Evolutionary conservation across 1,140 invertebrate species (phyloP), one percentile per base, ranked within the genome.

Genomic region (Saccostrea glomerata): DNA sequence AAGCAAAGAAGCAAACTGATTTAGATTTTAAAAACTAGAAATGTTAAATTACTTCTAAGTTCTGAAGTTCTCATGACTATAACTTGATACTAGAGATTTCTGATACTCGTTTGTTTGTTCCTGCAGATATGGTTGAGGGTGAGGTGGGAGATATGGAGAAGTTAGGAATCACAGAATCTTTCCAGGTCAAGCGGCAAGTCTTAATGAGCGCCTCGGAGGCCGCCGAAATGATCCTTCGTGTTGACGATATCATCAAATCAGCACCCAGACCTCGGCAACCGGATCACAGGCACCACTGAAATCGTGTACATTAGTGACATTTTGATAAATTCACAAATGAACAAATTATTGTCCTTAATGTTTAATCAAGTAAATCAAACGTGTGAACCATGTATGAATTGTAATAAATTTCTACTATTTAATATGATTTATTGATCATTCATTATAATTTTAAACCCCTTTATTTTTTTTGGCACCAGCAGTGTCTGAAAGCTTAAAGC

Each of bases 221-320:
- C 5, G 99, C 99, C 0, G 99, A 99, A 96, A 99, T 99, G 98
- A 99, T 99, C 93, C 95, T 99, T 12, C 97, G 99, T 73, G 99
- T 99, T 2, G 99, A 99, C 95, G 97, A 99, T 95, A 99, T 99
- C 89, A 97, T 99, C 40, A 98, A 97, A 94, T 96, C 98, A 60
- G 98, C 99, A 56, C 99, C 99, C 2, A 96, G 99, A 88, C 97
- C 97, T 93, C 97, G 99, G 84, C 96, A 97, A 0, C 97, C 97
- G 87, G 99, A 99, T 94, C 92, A 95, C 84, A 96, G 97, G 92
- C 91, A 89, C 70, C 92, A 93, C 85, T 92, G 23, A 77, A 12
- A 77, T 77, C 23, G 60, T 66, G 20, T n/a, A 7, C 6, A 23
- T n/a, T 66, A 66, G 60, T 66, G 60, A 66, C 60, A 9, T 66